Evolutionary conservation across 2,797 vertebrate genomes (phyloP).

Genomic region (Meda fulgida): DNA sequence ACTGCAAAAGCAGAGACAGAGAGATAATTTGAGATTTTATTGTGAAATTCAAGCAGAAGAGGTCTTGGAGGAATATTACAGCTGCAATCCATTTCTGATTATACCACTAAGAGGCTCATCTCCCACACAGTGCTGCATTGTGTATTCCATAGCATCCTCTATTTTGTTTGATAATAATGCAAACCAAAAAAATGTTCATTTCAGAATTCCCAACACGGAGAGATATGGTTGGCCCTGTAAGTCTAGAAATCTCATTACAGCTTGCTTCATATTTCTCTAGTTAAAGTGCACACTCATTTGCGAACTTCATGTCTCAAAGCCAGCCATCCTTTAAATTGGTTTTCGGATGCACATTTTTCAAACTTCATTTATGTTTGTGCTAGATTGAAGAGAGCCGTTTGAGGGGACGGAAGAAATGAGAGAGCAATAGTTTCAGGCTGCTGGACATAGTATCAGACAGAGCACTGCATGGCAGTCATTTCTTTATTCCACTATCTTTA

Average conservation of each 20-base stretch:
- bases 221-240: not conserved
- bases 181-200: slow-evolving; percentile 46
- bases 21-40: not conserved
- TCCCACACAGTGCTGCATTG: not conserved
- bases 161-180: slow-evolving; percentile 24
- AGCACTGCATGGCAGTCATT: not conserved
- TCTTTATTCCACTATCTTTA: slow-evolving; percentile 22
- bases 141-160: not conserved
- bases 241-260: slow-evolving; percentile 55
- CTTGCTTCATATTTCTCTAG: slow-evolving; percentile 48
- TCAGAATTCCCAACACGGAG: slow-evolving; percentile 25
- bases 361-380: slow-evolving; percentile 55
- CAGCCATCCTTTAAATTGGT: slow-evolving; percentile 59
- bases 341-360: slow-evolving; percentile 63
- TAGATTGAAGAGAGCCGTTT: slow-evolving; percentile 10
- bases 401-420: not conserved
- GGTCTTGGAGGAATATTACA: slow-evolving; percentile 1
- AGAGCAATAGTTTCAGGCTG: not conserved
- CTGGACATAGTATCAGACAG: not conserved
- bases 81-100: slow-evolving; percentile 21
- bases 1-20: not conserved
- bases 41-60: not conserved
- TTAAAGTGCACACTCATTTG: slow-evolving; percentile 42
- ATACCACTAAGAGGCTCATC: not conserved
- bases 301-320: slow-evolving; percentile 55